Evolutionary conservation across 2,888 invertebrate genomes (phyloP).

Genomic region (Dryobotodes eremita): DNA sequence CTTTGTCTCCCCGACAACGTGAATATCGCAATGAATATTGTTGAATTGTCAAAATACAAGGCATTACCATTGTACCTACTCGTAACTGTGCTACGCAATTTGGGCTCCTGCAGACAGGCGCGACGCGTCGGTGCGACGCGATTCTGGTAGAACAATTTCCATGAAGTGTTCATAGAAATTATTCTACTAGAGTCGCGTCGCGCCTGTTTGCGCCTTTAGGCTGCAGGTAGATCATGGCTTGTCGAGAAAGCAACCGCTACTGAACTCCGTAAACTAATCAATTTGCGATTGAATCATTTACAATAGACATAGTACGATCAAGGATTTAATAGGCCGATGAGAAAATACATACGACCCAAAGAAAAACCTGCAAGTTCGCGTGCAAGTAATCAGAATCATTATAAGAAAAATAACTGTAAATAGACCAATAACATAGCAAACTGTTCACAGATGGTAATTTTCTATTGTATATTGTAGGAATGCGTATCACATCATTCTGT

Average conservation of each 20-base stretch:
- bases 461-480: conserved; percentile 31
- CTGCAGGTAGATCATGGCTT: background rate
- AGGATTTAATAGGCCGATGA: background rate
- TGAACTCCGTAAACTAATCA: background rate
- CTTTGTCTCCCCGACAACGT: too few species aligned
- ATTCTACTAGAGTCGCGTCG: too few species aligned
- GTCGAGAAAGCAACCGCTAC: background rate
- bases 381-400: conserved; percentile 30
- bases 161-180: too few species aligned
- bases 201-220: too few species aligned
- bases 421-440: conserved; percentile 5
- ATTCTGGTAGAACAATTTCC: too few species aligned
- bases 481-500: conserved; percentile 10
- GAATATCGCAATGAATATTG: too few species aligned
- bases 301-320: background rate
- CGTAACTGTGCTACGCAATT: too few species aligned
- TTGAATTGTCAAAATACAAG: too few species aligned
- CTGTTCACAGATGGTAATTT: background rate
- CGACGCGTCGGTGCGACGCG: too few species aligned
- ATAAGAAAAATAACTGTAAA: conserved; percentile 17
- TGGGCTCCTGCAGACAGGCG: too few species aligned
- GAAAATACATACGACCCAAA: too few species aligned
- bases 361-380: conserved; percentile 28
- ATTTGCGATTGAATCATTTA: background rate
- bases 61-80: too few species aligned